Evolutionary conservation across 1,140 invertebrate genomes (phyloP).

Genomic region (Calycopis cecrops): DNA sequence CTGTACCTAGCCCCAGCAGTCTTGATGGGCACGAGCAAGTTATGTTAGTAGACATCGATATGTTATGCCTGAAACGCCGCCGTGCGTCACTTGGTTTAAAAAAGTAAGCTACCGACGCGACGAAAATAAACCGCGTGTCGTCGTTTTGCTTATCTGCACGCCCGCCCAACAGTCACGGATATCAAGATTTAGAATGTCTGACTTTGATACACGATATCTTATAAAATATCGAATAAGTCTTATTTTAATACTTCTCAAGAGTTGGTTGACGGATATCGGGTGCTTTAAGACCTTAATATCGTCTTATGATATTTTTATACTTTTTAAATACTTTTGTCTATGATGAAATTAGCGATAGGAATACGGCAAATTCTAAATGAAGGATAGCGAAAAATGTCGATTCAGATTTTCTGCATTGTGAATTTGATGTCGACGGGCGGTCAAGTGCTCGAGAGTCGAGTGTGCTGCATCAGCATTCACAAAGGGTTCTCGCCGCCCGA

Average conservation of each 20-base stretch:
- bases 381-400: conserved; percentile 38
- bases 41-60: conserved; percentile 70
- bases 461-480: conserved; percentile 48
- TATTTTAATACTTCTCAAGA: no score
- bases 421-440: conserved; percentile 44
- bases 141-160: conserved; percentile 29
- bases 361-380: conserved; percentile 14
- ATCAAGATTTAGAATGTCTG: conserved; percentile 9
- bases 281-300: no score
- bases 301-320: no score
- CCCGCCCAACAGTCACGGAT: conserved; percentile 11
- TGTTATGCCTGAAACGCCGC: conserved; percentile 49
- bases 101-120: conserved; percentile 41
- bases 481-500: conserved; percentile 46
- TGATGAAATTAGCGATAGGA: background rate
- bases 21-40: conserved; percentile 61
- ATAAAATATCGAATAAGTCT: no score
- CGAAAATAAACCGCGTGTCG: conserved; percentile 54
- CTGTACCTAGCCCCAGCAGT: conserved; percentile 64
- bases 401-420: conserved; percentile 40
- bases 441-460: conserved; percentile 56
- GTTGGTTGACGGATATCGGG: no score
- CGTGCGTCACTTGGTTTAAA: conserved; percentile 61
- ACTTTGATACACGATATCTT: conserved; percentile 1
- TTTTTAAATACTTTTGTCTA: no score